These are phyloP conservation scores for Sebastes hubbsi DNA, from an alignment of 2,797 vertebrate species.

Conservation along the genomic window DNA sequence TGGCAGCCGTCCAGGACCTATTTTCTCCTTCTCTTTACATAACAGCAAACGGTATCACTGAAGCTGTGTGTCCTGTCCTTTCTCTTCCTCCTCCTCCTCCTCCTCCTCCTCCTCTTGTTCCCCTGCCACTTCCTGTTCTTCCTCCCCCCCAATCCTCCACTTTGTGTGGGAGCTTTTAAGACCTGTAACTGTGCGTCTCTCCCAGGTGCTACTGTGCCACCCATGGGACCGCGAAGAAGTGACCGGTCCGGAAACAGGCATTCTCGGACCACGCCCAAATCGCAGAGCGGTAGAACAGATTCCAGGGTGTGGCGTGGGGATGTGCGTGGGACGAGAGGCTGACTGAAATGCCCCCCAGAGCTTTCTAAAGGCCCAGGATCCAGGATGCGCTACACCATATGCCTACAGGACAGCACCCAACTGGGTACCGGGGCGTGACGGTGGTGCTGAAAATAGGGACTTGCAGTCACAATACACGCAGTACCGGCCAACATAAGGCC, in stretches of 20 bases:
- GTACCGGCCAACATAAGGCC: constrained; percentile 59
- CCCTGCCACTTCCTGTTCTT: constrained; percentile 56
- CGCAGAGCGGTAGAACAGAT: constrained; percentile 25
- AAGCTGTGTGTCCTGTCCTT: constrained; percentile 69
- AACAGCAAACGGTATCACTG: constrained; percentile 74
- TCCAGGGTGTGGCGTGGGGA: constrained; percentile 21
- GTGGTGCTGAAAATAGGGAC: constrained; percentile 74
- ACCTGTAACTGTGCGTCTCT: constrained; percentile 27
- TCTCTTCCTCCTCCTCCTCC: constrained; percentile 48
- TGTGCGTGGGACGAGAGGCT: constrained; percentile 48
- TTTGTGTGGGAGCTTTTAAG: constrained; percentile 45
- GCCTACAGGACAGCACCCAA: constrained; percentile 78
- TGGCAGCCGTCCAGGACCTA: constrained; percentile 82
- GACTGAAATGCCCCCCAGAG: constrained; percentile 50
- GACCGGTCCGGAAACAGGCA: constrained; percentile 45
- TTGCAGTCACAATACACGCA: constrained; percentile 45
- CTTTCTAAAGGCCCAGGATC: constrained; percentile 59
- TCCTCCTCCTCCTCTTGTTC: constrained; percentile 40
- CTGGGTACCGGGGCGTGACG: constrained; percentile 67
- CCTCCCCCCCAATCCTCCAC: constrained; percentile 35
- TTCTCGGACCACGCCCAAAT: constrained; percentile 58
- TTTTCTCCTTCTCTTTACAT: constrained; percentile 86
- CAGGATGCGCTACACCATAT: constrained; percentile 77
- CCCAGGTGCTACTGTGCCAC: constrained; percentile 34
- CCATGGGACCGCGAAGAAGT: constrained; percentile 20